Percentiles rank a stretch among this genome's conserved stretches.
Conservation (phyloP, 2,797 vertebrate species). For the Mormyrus hasselquistii region DNA sequence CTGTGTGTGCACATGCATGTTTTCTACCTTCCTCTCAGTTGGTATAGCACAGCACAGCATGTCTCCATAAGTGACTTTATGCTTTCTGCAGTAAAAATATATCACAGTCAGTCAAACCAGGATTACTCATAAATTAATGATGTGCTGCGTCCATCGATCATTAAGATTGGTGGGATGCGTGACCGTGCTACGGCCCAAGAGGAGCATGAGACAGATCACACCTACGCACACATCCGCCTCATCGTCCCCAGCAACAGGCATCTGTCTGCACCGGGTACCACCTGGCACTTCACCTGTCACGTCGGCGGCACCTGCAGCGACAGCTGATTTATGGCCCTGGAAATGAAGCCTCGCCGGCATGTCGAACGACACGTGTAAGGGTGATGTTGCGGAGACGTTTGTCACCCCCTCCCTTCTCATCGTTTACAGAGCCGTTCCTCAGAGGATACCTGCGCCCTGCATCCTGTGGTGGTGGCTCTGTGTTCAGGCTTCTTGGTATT, state of each 20-base stretch:
- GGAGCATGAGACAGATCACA: neutral
- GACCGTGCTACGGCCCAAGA: neutral
- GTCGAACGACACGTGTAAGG: neutral
- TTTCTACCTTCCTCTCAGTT: neutral
- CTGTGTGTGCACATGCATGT: neutral
- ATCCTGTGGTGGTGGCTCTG: neutral
- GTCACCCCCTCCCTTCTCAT: neutral
- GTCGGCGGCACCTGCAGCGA: neutral
- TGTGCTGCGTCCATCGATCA: neutral
- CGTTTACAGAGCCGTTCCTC: neutral
- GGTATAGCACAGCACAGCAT: neutral
- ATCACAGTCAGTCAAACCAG: neutral
- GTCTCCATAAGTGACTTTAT: neutral
- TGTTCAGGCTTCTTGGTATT: constrained; percentile 7
- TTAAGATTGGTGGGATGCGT: neutral
- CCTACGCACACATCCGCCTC: neutral
- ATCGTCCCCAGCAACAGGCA: neutral
- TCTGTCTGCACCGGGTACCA: neutral
- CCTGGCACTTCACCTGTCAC: neutral
- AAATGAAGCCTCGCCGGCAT: neutral
- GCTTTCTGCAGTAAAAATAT: neutral
- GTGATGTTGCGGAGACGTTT: neutral
- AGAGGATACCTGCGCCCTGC: neutral
- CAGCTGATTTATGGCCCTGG: constrained; percentile 8
- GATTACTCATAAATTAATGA: neutral